phyloP scores from a whole-genome alignment of 2,797 vertebrate genomes.

The Anguilla obscura region DNA sequence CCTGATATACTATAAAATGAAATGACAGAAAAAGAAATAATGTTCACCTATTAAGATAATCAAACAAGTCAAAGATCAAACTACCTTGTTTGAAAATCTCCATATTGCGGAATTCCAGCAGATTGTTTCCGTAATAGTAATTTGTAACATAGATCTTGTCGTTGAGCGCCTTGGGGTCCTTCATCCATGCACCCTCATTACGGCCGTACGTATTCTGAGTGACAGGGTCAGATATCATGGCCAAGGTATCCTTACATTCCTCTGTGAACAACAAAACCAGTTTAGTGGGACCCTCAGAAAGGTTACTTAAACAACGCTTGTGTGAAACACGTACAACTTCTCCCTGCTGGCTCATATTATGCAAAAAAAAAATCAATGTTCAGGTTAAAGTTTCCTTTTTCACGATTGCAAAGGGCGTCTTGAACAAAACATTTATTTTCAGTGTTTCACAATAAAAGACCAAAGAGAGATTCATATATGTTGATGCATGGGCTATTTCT shows the following conservation, averaged over 20 bases:
- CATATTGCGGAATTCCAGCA: slow-evolving; percentile 91
- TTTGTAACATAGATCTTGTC: slow-evolving; percentile 92
- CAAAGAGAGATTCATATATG: background rate
- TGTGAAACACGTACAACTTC: background rate
- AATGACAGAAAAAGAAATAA: background rate
- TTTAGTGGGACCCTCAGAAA: background rate
- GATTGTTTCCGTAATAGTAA: slow-evolving; percentile 91
- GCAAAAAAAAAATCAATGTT: no score
- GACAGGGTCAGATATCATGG: slow-evolving; percentile 87
- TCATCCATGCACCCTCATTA: slow-evolving; percentile 98
- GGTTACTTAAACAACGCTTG: background rate
- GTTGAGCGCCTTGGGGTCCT: slow-evolving; percentile 86
- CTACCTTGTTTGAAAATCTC: slow-evolving; percentile 94
- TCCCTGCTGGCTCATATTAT: no score
- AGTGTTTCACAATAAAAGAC: background rate
- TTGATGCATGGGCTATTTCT: background rate
- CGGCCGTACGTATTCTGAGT: slow-evolving; percentile 91
- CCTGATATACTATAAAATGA: background rate
- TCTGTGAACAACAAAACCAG: slow-evolving; percentile 61
- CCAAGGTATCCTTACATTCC: slow-evolving; percentile 92
- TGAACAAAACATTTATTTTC: background rate
- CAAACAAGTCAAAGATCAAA: slow-evolving; percentile 4
- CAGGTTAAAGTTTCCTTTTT: no score
- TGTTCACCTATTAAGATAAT: background rate
- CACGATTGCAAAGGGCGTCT: background rate